Percentiles rank a stretch among this genome's conserved stretches.
These are phyloP conservation scores for Molanna angustata DNA, from an alignment of 2,888 invertebrate genomes.

Conservation along the genomic window DNA sequence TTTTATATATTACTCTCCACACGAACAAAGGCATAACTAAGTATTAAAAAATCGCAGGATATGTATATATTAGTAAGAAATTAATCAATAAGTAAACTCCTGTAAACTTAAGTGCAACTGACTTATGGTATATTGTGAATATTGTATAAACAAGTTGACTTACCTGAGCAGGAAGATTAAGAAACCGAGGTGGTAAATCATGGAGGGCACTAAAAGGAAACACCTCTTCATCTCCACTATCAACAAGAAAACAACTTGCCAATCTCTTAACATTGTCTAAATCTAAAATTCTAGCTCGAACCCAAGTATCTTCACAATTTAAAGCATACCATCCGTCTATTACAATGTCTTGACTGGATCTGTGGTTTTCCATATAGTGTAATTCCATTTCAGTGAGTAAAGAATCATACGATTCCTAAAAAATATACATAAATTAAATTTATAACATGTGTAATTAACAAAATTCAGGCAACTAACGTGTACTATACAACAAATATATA, in stretches of 20 bases:
- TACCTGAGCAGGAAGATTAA: conserved; percentile 67
- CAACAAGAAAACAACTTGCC: conserved; percentile 66
- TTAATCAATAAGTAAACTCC: too few species aligned
- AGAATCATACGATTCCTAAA: conserved; percentile 49
- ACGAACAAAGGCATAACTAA: too few species aligned
- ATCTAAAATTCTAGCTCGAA: conserved; percentile 56
- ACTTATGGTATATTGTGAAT: too few species aligned
- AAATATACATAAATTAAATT: too few species aligned
- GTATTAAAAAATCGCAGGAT: too few species aligned
- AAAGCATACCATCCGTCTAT: conserved; percentile 44
- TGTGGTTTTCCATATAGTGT: neutral
- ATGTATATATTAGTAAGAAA: too few species aligned
- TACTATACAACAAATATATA: too few species aligned
- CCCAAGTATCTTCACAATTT: conserved; percentile 49
- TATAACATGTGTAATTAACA: too few species aligned
- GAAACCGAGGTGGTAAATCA: conserved; percentile 62
- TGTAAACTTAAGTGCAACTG: too few species aligned
- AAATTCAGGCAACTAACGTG: too few species aligned
- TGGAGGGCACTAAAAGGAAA: conserved; percentile 56
- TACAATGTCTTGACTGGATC: conserved; percentile 5
- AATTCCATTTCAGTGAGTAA: conserved; percentile 50
- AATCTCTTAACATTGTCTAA: conserved; percentile 47
- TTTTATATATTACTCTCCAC: too few species aligned
- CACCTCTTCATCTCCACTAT: conserved; percentile 68
- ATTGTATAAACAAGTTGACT: too few species aligned